These are phyloP conservation scores for Cyclura pinguis DNA, from an alignment of 2,797 vertebrate species.

Conservation along the genomic window DNA sequence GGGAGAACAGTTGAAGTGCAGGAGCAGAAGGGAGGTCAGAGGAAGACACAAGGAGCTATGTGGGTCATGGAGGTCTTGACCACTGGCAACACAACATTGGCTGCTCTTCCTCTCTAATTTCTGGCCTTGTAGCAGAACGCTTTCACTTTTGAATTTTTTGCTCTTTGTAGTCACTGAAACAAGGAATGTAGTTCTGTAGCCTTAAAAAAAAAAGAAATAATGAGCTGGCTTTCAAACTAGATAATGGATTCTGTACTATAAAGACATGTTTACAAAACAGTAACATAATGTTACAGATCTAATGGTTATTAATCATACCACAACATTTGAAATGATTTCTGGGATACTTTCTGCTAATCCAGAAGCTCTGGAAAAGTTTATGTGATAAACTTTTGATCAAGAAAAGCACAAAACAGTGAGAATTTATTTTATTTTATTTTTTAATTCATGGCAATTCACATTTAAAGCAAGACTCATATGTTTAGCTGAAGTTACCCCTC, in stretches of 20 bases:
- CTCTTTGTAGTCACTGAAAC: neutral
- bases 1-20: neutral
- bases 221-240: neutral
- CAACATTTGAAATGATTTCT: neutral
- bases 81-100: neutral
- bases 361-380: neutral
- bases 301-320: neutral
- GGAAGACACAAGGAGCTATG: neutral
- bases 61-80: neutral
- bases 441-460: neutral
- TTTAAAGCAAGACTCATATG: neutral
- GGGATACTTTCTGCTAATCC: neutral
- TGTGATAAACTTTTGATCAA: fast-evolving
- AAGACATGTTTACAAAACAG: neutral
- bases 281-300: neutral
- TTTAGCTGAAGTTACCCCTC: fast-evolving
- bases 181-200: neutral
- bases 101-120: neutral
- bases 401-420: neutral
- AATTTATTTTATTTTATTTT: neutral
- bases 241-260: neutral
- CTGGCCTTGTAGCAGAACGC: neutral
- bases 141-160: neutral
- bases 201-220: neutral
- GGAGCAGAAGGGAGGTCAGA: neutral